Conservation (phyloP, 2,888 invertebrate genomes). For the Chirona hameri region DNA sequence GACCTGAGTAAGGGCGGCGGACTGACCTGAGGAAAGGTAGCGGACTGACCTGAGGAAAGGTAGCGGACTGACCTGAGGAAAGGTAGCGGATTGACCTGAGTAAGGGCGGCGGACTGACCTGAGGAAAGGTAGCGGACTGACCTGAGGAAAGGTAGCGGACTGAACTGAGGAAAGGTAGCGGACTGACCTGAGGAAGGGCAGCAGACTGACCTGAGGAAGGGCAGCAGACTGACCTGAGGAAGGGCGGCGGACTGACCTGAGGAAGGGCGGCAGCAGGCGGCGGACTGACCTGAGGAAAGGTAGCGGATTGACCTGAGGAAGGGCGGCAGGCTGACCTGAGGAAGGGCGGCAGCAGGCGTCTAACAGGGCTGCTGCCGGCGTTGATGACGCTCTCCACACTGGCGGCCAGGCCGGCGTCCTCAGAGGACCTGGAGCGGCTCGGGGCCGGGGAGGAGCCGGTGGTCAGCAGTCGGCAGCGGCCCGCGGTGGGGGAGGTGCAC, state of each 20-base stretch:
- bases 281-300: too few relatives aligned
- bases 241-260: too few relatives aligned
- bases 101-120: not conserved
- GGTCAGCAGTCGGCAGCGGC: not conserved
- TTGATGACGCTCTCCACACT: constrained; percentile 2
- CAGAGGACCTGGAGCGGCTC: constrained; percentile 11
- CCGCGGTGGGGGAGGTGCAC: constrained; percentile 25
- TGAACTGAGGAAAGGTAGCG: too few relatives aligned
- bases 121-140: constrained; percentile 36
- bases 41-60: not conserved
- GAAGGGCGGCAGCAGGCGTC: constrained; percentile 40
- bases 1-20: not conserved
- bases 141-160: too few relatives aligned
- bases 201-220: constrained; percentile 32
- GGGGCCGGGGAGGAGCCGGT: constrained; percentile 25
- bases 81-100: too few relatives aligned
- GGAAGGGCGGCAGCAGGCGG: too few relatives aligned
- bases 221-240: constrained; percentile 36
- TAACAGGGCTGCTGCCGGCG: not conserved
- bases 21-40: constrained; percentile 35
- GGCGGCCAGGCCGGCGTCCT: constrained; percentile 30
- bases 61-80: too few relatives aligned
- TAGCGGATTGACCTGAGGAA: not conserved
- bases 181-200: not conserved
- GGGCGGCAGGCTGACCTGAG: not conserved